Evolutionary conservation across 1,140 invertebrate species (phyloP).

Genomic region (Drosophila lacteicornis): DNA sequence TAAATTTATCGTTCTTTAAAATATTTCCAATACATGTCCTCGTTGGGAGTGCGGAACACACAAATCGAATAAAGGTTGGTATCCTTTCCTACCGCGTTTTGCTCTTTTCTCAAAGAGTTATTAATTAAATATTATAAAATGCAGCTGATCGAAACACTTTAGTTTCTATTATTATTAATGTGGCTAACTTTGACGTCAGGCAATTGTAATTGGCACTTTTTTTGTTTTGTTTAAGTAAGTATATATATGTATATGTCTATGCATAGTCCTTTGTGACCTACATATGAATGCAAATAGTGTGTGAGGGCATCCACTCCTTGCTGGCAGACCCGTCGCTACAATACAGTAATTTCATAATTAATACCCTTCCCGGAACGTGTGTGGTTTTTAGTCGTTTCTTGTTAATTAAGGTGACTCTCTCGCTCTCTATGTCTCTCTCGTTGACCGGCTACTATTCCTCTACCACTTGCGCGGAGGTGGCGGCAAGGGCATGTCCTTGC

Average conservation of each 20-base stretch:
- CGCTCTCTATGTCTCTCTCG: neutral
- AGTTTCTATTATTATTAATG: conserved; percentile 6
- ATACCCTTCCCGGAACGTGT: conserved; percentile 27
- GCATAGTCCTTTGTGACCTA: conserved; percentile 12
- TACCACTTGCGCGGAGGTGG: conserved; percentile 64
- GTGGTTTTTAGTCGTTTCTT: conserved; percentile 39
- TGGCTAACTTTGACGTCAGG: conserved; percentile 51
- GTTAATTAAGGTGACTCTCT: conserved; percentile 29
- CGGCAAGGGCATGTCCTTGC: conserved; percentile 48
- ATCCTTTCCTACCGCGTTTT: neutral
- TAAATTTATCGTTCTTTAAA: neutral
- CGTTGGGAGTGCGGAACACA: conserved; percentile 27
- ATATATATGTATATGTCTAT: conserved; percentile 9
- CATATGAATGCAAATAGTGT: conserved; percentile 21
- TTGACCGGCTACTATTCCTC: neutral
- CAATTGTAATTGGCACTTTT: conserved; percentile 77
- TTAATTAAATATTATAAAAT: conserved; percentile 7
- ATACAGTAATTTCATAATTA: conserved; percentile 25
- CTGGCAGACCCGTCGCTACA: conserved; percentile 2
- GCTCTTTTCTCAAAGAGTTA: neutral
- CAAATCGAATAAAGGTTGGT: conserved; percentile 9
- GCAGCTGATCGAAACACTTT: conserved; percentile 12
- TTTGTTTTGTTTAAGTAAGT: conserved; percentile 55
- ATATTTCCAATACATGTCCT: neutral
- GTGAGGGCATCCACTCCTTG: conserved; percentile 1